Conservation (phyloP, 2,797 vertebrate species). For the Myotis findleyi region DNA sequence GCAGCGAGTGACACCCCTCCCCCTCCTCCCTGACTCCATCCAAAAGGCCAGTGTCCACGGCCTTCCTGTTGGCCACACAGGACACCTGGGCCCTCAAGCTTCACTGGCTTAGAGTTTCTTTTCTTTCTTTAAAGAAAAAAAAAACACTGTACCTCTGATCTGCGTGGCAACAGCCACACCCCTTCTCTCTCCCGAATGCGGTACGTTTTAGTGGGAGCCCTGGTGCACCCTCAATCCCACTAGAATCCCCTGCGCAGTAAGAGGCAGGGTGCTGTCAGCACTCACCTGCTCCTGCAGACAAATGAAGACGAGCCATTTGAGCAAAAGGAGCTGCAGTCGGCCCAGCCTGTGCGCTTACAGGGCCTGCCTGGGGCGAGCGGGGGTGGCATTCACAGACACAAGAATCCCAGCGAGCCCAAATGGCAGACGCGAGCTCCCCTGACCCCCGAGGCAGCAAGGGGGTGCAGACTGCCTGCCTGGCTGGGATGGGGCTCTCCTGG, state of each 20-base stretch:
- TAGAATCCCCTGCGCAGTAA: not conserved
- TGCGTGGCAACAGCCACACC: not conserved
- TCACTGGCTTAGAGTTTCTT: not conserved
- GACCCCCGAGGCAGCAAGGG: not conserved
- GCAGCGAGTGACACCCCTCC: not conserved
- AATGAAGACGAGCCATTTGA: too few species aligned
- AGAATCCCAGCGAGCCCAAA: not conserved
- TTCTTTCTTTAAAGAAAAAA: not conserved
- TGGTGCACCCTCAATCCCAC: rapidly evolving
- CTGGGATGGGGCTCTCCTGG: rapidly evolving
- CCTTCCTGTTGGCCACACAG: not conserved
- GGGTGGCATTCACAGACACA: rapidly evolving
- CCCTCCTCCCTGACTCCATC: not conserved
- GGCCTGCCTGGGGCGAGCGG: not conserved
- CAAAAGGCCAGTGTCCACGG: not conserved
- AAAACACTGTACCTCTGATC: not conserved
- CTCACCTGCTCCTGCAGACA: not conserved
- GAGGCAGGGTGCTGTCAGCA: too few species aligned
- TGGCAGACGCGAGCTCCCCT: rapidly evolving
- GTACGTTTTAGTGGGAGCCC: not conserved
- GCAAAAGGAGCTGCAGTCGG: not conserved
- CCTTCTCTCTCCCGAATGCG: not conserved
- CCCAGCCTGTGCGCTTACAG: rapidly evolving
- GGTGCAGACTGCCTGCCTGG: rapidly evolving
- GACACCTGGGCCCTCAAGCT: not conserved